These are phyloP conservation scores for Heliconius sara DNA, from an alignment of 2,888 invertebrate species.

Conservation along the genomic window DNA sequence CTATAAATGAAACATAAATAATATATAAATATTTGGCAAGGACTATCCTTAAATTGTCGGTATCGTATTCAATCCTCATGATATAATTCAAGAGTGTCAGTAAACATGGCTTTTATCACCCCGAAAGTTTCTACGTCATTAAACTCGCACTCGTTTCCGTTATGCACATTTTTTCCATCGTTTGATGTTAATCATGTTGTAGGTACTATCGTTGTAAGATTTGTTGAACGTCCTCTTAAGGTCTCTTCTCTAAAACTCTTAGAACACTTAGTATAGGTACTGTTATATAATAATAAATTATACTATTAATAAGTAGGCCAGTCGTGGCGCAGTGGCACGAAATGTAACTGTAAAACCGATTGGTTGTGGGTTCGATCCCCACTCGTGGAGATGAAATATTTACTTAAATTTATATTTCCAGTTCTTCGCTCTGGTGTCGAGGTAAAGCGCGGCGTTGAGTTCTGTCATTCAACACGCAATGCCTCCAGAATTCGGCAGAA, in stretches of 20 bases:
- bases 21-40: not conserved
- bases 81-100: slow-evolving; percentile 23
- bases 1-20: not conserved
- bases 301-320: too few relatives aligned
- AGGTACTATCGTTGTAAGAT: not conserved
- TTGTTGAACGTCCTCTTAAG: not conserved
- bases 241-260: not conserved
- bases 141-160: slow-evolving; percentile 68
- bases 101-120: slow-evolving; percentile 56
- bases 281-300: not conserved
- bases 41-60: too few relatives aligned
- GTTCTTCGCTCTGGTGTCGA: too few relatives aligned
- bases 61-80: not conserved
- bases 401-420: too few relatives aligned
- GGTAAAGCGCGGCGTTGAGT: too few relatives aligned
- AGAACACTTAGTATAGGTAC: not conserved
- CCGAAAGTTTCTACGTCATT: slow-evolving; percentile 72
- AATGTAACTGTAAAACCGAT: too few relatives aligned
- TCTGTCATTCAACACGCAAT: too few relatives aligned
- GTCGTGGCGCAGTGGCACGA: too few relatives aligned
- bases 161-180: slow-evolving; percentile 49
- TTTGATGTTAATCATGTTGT: not conserved
- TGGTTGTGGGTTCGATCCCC: too few relatives aligned
- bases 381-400: too few relatives aligned
- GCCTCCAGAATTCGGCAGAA: too few relatives aligned